These are phyloP conservation scores for Tridacna gigas DNA, from an alignment of 2,888 invertebrate species.

Conservation along the genomic window DNA sequence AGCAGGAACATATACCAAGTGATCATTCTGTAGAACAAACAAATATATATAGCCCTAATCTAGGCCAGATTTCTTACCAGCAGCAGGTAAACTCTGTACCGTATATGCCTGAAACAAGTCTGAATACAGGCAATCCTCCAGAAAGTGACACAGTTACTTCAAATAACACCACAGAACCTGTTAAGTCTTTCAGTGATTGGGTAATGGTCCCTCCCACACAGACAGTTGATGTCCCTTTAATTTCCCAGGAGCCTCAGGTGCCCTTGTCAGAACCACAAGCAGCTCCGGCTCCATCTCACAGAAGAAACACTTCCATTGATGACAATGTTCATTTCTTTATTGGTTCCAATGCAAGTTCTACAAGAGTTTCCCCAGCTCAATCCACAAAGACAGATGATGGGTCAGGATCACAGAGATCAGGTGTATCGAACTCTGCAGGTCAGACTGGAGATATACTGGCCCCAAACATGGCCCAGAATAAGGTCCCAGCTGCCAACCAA, in stretches of 20 bases:
- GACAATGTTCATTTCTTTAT: constrained; percentile 75
- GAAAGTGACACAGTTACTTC: background rate
- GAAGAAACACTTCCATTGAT: constrained; percentile 66
- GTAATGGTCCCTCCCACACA: constrained; percentile 68
- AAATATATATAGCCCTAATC: background rate
- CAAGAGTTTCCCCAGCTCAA: constrained; percentile 57
- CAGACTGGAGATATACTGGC: constrained; percentile 5
- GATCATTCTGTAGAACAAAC: background rate
- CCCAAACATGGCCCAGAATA: background rate
- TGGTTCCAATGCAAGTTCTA: constrained; percentile 67
- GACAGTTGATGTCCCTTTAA: constrained; percentile 22
- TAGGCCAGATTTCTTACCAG: constrained; percentile 15
- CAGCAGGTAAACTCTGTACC: constrained; percentile 10
- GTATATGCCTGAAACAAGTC: background rate
- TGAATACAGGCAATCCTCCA: background rate
- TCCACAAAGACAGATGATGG: constrained; percentile 42
- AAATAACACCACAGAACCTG: constrained; percentile 8
- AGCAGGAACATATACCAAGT: constrained; percentile 18
- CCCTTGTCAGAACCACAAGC: constrained; percentile 7
- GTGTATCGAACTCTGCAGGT: background rate
- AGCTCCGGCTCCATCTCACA: constrained; percentile 43
- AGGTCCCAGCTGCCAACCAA: background rate
- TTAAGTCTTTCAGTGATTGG: constrained; percentile 71
- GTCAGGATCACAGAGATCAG: background rate
- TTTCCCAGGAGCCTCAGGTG: constrained; percentile 15